A percentile compares a stretch with the other conserved stretches of the same genome.
Conservation (phyloP, 2,113 vertebrate genomes). For the Sciurus niger region DNA sequence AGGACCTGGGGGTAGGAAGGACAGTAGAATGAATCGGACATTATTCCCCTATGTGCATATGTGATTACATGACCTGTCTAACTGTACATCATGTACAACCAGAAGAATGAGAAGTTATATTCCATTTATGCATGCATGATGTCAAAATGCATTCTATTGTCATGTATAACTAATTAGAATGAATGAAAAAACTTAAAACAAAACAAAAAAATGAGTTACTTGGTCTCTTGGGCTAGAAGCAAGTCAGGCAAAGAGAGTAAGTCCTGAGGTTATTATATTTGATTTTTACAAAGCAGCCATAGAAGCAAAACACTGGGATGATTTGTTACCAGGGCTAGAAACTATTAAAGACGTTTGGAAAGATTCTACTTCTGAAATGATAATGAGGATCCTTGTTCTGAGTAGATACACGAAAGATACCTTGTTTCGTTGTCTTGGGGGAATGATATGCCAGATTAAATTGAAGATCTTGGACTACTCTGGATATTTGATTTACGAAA, state of each 20-base stretch:
- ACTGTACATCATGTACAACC: too few relatives aligned
- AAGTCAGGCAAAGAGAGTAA: not conserved
- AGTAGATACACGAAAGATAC: not conserved
- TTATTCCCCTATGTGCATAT: too few relatives aligned
- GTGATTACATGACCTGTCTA: too few relatives aligned
- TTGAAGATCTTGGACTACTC: conserved; percentile 24
- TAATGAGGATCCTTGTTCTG: conserved; percentile 43
- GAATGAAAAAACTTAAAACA: too few relatives aligned
- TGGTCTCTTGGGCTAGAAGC: not conserved
- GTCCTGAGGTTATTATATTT: not conserved
- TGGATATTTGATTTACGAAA: conserved; percentile 71
- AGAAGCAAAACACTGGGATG: not conserved
- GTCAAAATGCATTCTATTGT: too few relatives aligned
- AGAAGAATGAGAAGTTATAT: too few relatives aligned
- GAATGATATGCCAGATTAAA: conserved; percentile 35
- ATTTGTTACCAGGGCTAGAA: not conserved
- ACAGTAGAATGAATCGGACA: too few relatives aligned
- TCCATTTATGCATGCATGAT: too few relatives aligned
- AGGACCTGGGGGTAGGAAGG: too few relatives aligned
- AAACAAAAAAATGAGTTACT: not conserved
- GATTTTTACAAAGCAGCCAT: conserved; percentile 25
- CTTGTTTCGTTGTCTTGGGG: not conserved
- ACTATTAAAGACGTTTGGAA: conserved; percentile 47
- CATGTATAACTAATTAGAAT: too few relatives aligned
- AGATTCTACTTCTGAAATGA: conserved; percentile 27